Evolutionary conservation across 2,888 invertebrate species (phyloP).

Genomic region (Callyntrura sp.): DNA sequence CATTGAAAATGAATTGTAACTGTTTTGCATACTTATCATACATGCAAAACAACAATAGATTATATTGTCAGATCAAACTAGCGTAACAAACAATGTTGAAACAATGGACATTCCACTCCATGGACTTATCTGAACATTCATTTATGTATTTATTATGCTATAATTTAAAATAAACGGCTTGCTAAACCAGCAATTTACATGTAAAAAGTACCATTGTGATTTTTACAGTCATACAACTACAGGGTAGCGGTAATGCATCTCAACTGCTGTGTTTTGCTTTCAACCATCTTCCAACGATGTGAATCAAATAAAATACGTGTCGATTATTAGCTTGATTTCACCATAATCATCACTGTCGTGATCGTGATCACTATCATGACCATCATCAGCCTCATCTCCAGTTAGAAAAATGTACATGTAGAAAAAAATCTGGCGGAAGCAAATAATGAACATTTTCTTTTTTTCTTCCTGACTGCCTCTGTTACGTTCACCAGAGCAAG

Average conservation of each 20-base stretch:
- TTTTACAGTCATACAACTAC: too few species aligned
- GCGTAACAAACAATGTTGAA: too few species aligned
- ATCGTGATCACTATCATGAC: constrained; percentile 39
- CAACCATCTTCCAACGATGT: background rate
- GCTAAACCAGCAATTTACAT: too few species aligned
- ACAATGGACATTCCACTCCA: too few species aligned
- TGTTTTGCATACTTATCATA: too few species aligned
- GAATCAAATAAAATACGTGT: constrained; percentile 29
- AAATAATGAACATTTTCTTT: background rate
- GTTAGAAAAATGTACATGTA: background rate
- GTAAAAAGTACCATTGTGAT: too few species aligned
- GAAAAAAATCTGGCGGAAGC: background rate
- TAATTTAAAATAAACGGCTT: too few species aligned
- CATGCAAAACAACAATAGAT: too few species aligned
- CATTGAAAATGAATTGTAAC: too few species aligned
- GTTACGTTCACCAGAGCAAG: constrained; percentile 9
- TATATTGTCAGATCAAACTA: too few species aligned
- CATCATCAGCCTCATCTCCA: constrained; percentile 21
- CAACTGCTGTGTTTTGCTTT: background rate
- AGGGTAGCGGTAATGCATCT: background rate
- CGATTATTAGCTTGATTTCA: constrained; percentile 72
- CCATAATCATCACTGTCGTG: constrained; percentile 44
- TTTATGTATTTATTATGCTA: too few species aligned
- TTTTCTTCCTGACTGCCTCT: background rate
- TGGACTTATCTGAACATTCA: too few species aligned